Evolutionary conservation across 2,888 invertebrate species (phyloP).

Genomic region (Trichopria drosophilae): DNA sequence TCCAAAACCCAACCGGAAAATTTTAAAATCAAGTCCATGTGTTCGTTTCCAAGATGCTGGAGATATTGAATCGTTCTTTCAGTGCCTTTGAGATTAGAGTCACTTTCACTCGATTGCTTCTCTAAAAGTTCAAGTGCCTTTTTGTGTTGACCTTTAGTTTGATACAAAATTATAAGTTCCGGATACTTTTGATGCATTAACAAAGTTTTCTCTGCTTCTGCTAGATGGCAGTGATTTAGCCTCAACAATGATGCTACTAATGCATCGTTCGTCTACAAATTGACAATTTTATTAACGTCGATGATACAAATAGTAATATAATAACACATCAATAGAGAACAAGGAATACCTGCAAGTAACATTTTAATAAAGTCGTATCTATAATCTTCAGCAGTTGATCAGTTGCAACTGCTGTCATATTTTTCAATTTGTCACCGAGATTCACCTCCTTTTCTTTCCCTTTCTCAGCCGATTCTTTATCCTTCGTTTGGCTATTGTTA

Average conservation of each 20-base stretch:
- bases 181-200: conserved; percentile 85
- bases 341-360: conserved; percentile 81
- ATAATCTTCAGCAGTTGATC: conserved; percentile 84
- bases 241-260: conserved; percentile 88
- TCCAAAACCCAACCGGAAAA: conserved; percentile 92
- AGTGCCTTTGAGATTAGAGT: conserved; percentile 77
- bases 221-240: conserved; percentile 88
- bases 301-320: conserved; percentile 6
- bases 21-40: conserved; percentile 87
- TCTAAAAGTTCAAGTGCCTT: conserved; percentile 87
- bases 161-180: conserved; percentile 93
- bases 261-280: conserved; percentile 87
- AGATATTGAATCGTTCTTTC: conserved; percentile 88
- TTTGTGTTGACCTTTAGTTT: conserved; percentile 89
- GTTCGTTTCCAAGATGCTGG: conserved; percentile 77
- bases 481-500: conserved; percentile 52
- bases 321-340: conserved; percentile 13
- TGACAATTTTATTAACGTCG: conserved; percentile 4
- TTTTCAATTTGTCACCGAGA: conserved; percentile 52
- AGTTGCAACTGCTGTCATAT: conserved; percentile 59
- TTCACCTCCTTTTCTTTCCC: conserved; percentile 41
- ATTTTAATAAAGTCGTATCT: conserved; percentile 95
- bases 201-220: conserved; percentile 89
- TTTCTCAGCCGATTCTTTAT: conserved; percentile 43
- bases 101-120: conserved; percentile 73